Percentiles rank a stretch among this genome's conserved stretches.
Conservation (phyloP, 2,113 vertebrate genomes). For the Grallaria varia region DNA sequence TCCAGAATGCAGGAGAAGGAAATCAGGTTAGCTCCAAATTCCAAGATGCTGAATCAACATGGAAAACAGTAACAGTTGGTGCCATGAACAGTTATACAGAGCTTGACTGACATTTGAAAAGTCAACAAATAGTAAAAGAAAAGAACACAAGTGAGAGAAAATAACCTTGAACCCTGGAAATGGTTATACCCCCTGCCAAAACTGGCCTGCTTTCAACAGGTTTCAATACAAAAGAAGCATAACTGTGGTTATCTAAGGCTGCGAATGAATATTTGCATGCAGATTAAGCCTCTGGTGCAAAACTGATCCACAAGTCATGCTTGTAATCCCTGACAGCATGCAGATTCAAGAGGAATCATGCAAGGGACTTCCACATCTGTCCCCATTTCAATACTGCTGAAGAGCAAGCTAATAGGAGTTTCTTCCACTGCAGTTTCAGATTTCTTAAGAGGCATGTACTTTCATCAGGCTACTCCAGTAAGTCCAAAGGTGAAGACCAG, state of each 20-base stretch:
- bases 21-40: conserved; percentile 5
- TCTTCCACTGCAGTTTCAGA: background rate
- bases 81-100: background rate
- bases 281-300: background rate
- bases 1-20: background rate
- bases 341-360: background rate
- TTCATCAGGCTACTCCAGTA: background rate
- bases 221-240: background rate
- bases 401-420: background rate
- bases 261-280: background rate
- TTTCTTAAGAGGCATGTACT: background rate
- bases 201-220: background rate
- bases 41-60: background rate
- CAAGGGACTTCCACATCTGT: background rate
- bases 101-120: background rate
- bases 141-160: background rate
- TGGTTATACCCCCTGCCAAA: background rate
- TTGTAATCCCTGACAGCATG: background rate
- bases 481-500: background rate
- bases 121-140: conserved; percentile 2
- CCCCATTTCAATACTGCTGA: background rate
- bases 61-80: conserved; percentile 5
- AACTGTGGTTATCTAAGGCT: background rate
- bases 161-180: conserved; percentile 3
- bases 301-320: background rate